These are phyloP conservation scores for Paradoxurus hermaphroditus DNA, from an alignment of 2,113 vertebrate genomes.

Conservation along the genomic window DNA sequence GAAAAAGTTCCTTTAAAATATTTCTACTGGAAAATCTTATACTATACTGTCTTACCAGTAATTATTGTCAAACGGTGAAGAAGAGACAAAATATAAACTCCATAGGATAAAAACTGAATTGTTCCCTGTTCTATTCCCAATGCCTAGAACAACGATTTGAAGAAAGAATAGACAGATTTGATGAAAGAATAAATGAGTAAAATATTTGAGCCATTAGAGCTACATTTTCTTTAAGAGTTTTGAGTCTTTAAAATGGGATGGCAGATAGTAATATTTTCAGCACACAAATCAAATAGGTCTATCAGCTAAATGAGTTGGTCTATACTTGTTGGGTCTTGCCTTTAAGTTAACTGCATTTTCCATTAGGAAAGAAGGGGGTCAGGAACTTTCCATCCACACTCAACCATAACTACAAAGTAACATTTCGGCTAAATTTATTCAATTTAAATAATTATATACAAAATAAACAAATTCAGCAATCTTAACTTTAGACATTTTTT, in stretches of 20 bases:
- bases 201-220: not conserved
- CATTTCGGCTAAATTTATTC: slow-evolving; percentile 1
- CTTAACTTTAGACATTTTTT: slow-evolving; percentile 18
- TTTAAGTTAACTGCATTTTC: not conserved
- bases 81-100: not conserved
- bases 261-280: not conserved
- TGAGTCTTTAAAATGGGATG: not conserved
- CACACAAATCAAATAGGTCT: not conserved
- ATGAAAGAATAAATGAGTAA: not conserved
- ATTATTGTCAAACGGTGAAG: not conserved
- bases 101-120: not conserved
- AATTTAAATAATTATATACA: not conserved
- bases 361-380: not conserved
- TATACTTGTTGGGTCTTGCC: not conserved
- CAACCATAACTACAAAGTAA: not conserved
- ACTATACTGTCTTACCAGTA: not conserved
- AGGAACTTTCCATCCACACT: slow-evolving; percentile 11
- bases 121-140: not conserved
- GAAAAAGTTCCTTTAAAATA: slow-evolving; percentile 13
- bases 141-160: not conserved
- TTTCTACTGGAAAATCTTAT: slow-evolving; percentile 9
- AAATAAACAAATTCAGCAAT: not conserved
- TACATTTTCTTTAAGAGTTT: slow-evolving; percentile 9
- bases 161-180: not conserved
- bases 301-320: not conserved